Percentiles rank a stretch among this genome's conserved stretches.
phyloP scores from a whole-genome alignment of 2,888 invertebrate species.

The Ptilodon capucinus region DNA sequence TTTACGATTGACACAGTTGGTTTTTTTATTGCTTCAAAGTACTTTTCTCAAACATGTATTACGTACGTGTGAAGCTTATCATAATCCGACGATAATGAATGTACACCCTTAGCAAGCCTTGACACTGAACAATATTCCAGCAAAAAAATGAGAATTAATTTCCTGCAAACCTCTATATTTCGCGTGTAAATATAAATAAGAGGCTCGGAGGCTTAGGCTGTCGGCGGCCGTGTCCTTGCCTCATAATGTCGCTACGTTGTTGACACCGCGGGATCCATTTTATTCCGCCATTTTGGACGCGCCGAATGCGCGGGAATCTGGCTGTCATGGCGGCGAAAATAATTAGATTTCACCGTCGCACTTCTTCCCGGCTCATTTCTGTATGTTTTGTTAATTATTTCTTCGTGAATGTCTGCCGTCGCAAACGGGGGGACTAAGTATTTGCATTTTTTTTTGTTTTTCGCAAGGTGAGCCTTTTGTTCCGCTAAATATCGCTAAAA shows the following conservation, averaged over 20 bases:
- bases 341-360: conserved; percentile 73
- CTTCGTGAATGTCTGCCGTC: conserved; percentile 60
- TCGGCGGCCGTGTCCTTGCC: conserved; percentile 65
- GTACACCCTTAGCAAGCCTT: conserved; percentile 36
- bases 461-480: conserved; percentile 41
- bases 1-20: too few relatives aligned
- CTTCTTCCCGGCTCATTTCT: conserved; percentile 73
- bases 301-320: conserved; percentile 68
- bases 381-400: conserved; percentile 79
- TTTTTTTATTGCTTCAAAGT: not conserved
- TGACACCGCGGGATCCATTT: conserved; percentile 60
- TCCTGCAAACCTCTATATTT: conserved; percentile 61
- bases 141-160: conserved; percentile 47
- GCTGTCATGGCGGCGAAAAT: conserved; percentile 76
- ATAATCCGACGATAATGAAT: conserved; percentile 36
- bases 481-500: conserved; percentile 47
- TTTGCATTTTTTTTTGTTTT: conserved; percentile 37
- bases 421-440: conserved; percentile 38
- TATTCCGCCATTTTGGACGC: conserved; percentile 57
- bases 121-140: conserved; percentile 48
- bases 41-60: not conserved
- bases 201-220: conserved; percentile 71
- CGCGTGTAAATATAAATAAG: conserved; percentile 59
- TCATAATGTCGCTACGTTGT: conserved; percentile 70
- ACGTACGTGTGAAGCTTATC: conserved; percentile 24